Percentiles rank a stretch among this genome's conserved stretches.
phyloP scores from a whole-genome alignment of 2,797 vertebrate species.

The Coracias cyanogaster region DNA sequence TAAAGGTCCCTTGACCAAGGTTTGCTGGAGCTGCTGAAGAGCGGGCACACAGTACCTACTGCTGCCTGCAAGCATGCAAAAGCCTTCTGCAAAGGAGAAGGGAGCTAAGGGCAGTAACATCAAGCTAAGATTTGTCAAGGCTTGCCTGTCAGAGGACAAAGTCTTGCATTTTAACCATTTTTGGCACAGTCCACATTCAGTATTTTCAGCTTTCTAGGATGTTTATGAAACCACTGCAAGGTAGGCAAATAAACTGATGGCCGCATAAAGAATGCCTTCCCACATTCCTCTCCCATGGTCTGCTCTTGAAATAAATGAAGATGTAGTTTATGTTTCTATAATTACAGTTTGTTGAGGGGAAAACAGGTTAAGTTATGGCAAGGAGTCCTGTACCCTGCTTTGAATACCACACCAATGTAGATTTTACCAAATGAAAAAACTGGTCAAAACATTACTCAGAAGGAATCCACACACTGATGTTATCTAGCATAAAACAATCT shows the following conservation, averaged over 20 bases:
- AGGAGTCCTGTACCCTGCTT: not conserved
- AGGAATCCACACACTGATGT: not conserved
- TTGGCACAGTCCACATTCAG: slow-evolving; percentile 24
- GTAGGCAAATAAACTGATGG: not conserved
- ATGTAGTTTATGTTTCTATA: slow-evolving; percentile 48
- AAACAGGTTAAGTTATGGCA: slow-evolving; percentile 6
- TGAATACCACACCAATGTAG: not conserved
- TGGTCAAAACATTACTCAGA: not conserved
- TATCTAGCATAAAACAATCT: not conserved
- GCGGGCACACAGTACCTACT: not conserved
- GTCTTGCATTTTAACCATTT: slow-evolving; percentile 60
- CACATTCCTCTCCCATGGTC: slow-evolving; percentile 47
- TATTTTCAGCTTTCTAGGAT: slow-evolving; percentile 66
- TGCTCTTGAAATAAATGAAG: not conserved
- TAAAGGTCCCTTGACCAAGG: not conserved
- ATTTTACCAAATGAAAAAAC: not conserved
- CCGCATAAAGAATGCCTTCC: not conserved
- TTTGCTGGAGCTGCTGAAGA: not conserved
- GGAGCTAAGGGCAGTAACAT: slow-evolving; percentile 27
- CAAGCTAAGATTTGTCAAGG: slow-evolving; percentile 51
- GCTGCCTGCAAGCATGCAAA: slow-evolving; percentile 38
- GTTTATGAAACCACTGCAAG: slow-evolving; percentile 40
- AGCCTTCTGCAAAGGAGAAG: slow-evolving; percentile 4
- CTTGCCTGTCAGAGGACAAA: slow-evolving; percentile 31
- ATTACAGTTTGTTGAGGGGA: slow-evolving; percentile 54